phyloP scores from a whole-genome alignment of 2,797 vertebrate genomes.

The Microctenopoma stevenorrisi region DNA sequence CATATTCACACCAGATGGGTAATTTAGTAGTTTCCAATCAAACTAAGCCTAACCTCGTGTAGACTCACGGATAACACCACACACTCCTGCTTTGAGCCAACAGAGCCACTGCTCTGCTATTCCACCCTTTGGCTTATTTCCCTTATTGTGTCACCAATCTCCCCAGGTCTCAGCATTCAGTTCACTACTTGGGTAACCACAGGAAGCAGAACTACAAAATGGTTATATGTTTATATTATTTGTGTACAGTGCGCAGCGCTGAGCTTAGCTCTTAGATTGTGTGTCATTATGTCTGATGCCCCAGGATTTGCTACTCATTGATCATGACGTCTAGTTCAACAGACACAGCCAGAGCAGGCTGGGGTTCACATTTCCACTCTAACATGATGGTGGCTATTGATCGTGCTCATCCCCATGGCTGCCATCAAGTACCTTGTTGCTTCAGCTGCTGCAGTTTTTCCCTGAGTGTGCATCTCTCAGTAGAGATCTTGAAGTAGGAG shows the following conservation, averaged over 20 bases:
- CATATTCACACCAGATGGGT: too few relatives aligned
- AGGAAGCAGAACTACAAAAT: not conserved
- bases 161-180: too few relatives aligned
- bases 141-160: too few relatives aligned
- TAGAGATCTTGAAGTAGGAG: conserved; percentile 47
- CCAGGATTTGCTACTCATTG: conserved; percentile 51
- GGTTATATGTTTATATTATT: too few relatives aligned
- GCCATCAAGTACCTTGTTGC: conserved; percentile 67
- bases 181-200: too few relatives aligned
- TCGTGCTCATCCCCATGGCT: conserved; percentile 42
- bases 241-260: not conserved
- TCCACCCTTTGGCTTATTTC: too few relatives aligned
- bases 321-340: conserved; percentile 53
- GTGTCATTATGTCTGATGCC: conserved; percentile 48
- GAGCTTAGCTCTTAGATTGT: conserved; percentile 29
- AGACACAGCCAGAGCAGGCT: conserved; percentile 47
- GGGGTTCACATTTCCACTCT: conserved; percentile 59
- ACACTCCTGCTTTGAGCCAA: too few relatives aligned
- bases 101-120: too few relatives aligned
- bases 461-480: conserved; percentile 42
- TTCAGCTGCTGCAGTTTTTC: conserved; percentile 45
- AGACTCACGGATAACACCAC: too few relatives aligned
- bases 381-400: conserved; percentile 62
- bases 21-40: too few relatives aligned
- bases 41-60: too few relatives aligned